A percentile compares a stretch with the other conserved stretches of the same genome.
These are phyloP conservation scores for Meloidogyne exigua DNA, from an alignment of 1,140 invertebrate genomes.

Conservation along the genomic window DNA sequence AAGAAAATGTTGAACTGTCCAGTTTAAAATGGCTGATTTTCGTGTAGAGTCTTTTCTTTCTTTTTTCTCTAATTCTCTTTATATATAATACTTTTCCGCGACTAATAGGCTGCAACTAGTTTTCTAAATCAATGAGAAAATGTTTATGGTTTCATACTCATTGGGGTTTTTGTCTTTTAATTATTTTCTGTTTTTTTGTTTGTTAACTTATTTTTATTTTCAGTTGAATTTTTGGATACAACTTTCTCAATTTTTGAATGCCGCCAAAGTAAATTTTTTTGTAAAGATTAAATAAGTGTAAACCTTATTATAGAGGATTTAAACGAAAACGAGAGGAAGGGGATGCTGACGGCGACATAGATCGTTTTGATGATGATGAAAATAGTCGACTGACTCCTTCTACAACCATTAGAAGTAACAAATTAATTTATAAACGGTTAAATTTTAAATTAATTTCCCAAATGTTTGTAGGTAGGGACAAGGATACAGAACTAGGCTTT, in stretches of 20 bases:
- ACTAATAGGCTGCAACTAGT: too few species aligned
- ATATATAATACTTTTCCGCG: too few species aligned
- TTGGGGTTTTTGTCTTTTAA: too few species aligned
- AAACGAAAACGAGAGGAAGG: conserved; percentile 48
- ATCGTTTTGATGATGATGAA: conserved; percentile 48
- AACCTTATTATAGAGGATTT: conserved; percentile 27
- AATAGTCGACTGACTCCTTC: conserved; percentile 44
- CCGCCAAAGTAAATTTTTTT: conserved; percentile 17
- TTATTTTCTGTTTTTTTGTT: too few species aligned
- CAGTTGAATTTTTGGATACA: too few species aligned
- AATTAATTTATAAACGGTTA: conserved; percentile 30
- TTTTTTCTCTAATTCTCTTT: too few species aligned
- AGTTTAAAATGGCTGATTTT: too few species aligned
- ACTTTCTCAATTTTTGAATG: background rate
- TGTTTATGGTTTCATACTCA: too few species aligned
- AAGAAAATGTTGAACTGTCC: too few species aligned
- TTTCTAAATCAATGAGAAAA: too few species aligned
- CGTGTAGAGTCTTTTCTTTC: too few species aligned
- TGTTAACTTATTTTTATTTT: too few species aligned
- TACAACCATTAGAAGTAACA: conserved; percentile 48
- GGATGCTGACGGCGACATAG: conserved; percentile 42
- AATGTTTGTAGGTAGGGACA: conserved; percentile 54
- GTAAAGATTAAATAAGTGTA: conserved; percentile 7
- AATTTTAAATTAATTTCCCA: background rate
- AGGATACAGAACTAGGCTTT: conserved; percentile 54